Evolutionary conservation across 1,140 invertebrate species (phyloP), one percentile per base, ranked within the genome.

Genomic region (Anastrepha obliqua): DNA sequence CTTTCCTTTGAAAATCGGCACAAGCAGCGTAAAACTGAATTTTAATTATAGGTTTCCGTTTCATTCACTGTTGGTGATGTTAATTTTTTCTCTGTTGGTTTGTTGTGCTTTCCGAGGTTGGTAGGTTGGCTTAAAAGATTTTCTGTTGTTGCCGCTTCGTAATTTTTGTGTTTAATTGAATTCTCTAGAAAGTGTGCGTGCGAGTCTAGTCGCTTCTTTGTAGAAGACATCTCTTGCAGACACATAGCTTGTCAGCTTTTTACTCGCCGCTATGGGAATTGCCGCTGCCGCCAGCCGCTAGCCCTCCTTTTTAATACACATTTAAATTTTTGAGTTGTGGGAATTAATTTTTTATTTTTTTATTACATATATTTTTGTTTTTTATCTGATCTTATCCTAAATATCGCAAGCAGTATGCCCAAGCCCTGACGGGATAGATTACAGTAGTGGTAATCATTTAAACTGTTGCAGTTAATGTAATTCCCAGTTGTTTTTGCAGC

Each of bases 1-100:
- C 11, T 55, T 81, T 11, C 74, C 8, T 81, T 81, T 55, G 20
- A 81, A 81, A 81, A 55, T 17, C 20, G 55, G 44, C 74, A 17
- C 74, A 81, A 29, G 20, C 47, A 81, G 47, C n/a, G 20, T 20
- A 55, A 17, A 55, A 55, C 39, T 81, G 44, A 81, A 81, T 81
- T 81, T 81, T 81, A 81, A 81, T 81, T 81, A 81, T 47, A 81
- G 74, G 47, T 55, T 81, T 81, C 74, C 74, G 47, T 51, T 81
- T 81, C 74, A 81, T 81, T n/a, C n/a, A 17, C n/a, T 81, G 47
- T 3, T 20, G 7, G 47, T 81, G n/a, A n/a, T 55, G 15, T 81
- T 20, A n/a, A 20, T 81, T 29, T 81, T 81, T 47, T 44, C 11
- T 20, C 67, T 74, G 44, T n/a, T 13, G 15, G 20, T n/a, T 74